These are phyloP conservation scores for Lampris megalopsis DNA, from an alignment of 2,113 vertebrate species.

Conservation along the genomic window DNA sequence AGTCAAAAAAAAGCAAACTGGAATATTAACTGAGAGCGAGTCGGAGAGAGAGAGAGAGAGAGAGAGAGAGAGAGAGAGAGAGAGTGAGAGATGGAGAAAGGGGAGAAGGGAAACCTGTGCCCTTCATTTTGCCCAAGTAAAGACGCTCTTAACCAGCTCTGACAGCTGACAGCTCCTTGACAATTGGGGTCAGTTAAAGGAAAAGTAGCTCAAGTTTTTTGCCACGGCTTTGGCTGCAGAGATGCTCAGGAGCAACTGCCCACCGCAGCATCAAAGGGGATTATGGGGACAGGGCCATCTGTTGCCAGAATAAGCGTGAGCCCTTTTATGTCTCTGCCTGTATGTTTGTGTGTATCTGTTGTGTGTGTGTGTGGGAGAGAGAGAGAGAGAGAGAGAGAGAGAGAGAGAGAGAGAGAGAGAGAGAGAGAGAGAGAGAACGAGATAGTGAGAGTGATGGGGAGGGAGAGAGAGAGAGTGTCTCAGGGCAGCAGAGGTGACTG, in stretches of 20 bases:
- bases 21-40: conserved; percentile 16
- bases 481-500: conserved; percentile 61
- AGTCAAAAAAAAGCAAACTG: conserved; percentile 75
- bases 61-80: conserved; percentile 38
- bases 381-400: conserved; percentile 5
- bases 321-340: conserved; percentile 80
- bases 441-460: conserved; percentile 35
- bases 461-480: conserved; percentile 53
- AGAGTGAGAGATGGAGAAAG: conserved; percentile 26
- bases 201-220: conserved; percentile 87
- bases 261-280: conserved; percentile 85
- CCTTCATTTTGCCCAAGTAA: conserved; percentile 78
- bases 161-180: conserved; percentile 83
- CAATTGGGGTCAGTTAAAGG: conserved; percentile 86
- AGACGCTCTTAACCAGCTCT: conserved; percentile 79
- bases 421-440: conserved; percentile 47
- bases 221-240: conserved; percentile 79
- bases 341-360: conserved; percentile 53
- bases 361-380: conserved; percentile 40
- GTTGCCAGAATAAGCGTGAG: conserved; percentile 77
- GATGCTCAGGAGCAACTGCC: conserved; percentile 84
- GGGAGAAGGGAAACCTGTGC: conserved; percentile 65
- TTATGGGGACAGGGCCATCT: conserved; percentile 84
- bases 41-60: conserved; percentile 28
- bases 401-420: conserved; percentile 7